Conservation (phyloP, 2,888 invertebrate species). For the Arctia plantaginis region DNA sequence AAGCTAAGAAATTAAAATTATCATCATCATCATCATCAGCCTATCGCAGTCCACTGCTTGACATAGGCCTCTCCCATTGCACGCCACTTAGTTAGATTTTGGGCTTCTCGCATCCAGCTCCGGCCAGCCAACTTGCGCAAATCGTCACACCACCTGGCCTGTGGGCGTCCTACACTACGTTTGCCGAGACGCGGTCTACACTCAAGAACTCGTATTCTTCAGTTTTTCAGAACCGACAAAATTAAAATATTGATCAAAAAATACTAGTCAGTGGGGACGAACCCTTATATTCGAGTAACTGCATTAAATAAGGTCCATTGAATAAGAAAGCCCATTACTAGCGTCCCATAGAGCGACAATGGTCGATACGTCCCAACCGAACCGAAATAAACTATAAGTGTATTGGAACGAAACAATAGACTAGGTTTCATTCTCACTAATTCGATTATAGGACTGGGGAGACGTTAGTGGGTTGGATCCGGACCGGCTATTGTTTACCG, state of each 20-base stretch:
- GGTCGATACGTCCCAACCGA: conserved; percentile 25
- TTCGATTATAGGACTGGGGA: conserved; percentile 45
- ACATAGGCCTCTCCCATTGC: no score
- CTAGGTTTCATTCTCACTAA: conserved; percentile 46
- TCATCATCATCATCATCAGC: no score
- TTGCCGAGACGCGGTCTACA: no score
- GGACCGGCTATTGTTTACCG: conserved; percentile 21
- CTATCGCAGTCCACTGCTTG: no score
- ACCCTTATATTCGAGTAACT: neutral
- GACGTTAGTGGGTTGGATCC: conserved; percentile 36
- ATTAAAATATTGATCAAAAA: neutral
- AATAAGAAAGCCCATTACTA: conserved; percentile 12
- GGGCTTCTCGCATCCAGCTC: no score
- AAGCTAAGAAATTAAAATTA: no score
- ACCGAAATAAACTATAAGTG: conserved; percentile 49
- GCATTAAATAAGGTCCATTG: conserved; percentile 9
- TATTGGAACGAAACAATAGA: conserved; percentile 51
- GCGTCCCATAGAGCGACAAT: conserved; percentile 25
- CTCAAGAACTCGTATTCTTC: no score
- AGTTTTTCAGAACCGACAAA: no score
- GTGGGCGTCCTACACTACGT: no score
- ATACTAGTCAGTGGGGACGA: neutral
- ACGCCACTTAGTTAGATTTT: no score
- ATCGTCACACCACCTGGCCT: no score
- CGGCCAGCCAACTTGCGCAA: no score